Base-by-base conservation (phyloP, 2,113 vertebrate species). In the Antechinus stuartii region DNA sequence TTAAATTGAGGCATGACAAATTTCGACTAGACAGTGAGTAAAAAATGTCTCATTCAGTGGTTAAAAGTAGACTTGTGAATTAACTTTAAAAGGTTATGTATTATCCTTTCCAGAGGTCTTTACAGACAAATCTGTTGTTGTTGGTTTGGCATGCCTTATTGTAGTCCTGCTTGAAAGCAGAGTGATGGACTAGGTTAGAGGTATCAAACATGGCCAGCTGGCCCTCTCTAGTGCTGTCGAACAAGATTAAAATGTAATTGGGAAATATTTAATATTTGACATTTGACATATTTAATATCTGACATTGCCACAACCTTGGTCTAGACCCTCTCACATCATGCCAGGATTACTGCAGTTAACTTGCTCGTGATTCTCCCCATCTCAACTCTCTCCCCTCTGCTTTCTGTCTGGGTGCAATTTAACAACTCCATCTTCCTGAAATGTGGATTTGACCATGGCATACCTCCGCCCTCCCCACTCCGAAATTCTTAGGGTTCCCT, bases 1-100 rank as follows among this genome's bases (percentile, higher is more conserved):
- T 97, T 95, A 91, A 94, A 54, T 11, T 94, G 94, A 93, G 94
- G 23, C 54, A 92, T 90, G 91, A 55, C 92, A 52, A 61, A 84
- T 91, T 93, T 95, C 68, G 95, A 25, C 14, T 96, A 93, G 54
- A 91, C 8, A 93, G 42, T 84, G 68, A 14, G n/a, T 92, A 90
- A 92, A 61, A 61, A 96, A 19, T 92, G 94, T 93, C 24, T 91
- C 53, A 50, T 91, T 92, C 54, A 90, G 22, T 93, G 16, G 24
- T 90, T 94, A 94, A 52, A 47, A 50, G 25, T 57, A 46, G 91
- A 53, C 55, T 76, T 94, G 94, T 47, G 30, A 93, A 1, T 92
- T 96, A 68, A 25, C 56, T 94, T 92, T 91, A 42, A 42, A 95
- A 92, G 46, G 8, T 52, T 42, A 30, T 57, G 68, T 84, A 1